Conservation (phyloP, 1,140 invertebrate species). For the Philaenus spumarius region DNA sequence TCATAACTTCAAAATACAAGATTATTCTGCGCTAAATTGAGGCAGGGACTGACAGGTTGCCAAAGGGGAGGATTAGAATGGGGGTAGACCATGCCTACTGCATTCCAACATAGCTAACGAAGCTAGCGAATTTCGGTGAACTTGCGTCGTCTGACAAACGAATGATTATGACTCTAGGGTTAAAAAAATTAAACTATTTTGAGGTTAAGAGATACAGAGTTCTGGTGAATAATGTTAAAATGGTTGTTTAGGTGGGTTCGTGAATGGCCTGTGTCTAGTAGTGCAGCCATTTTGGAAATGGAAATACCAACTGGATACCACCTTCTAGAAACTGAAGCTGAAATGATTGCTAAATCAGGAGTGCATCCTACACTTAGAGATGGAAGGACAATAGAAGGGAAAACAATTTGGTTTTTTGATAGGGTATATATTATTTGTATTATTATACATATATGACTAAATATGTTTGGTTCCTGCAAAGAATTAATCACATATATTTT, state of each 20-base stretch:
- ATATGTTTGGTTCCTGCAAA: background rate
- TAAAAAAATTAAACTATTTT: too few relatives aligned
- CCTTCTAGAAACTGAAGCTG: slow-evolving; percentile 48
- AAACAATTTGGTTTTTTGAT: slow-evolving; percentile 43
- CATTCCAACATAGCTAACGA: too few relatives aligned
- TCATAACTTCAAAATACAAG: too few relatives aligned
- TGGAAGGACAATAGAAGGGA: slow-evolving; percentile 33
- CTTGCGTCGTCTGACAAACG: too few relatives aligned
- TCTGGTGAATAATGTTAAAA: too few relatives aligned
- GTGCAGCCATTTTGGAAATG: slow-evolving; percentile 48
- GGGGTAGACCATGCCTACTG: too few relatives aligned
- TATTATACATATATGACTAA: background rate
- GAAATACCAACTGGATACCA: slow-evolving; percentile 51
- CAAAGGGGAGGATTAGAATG: too few relatives aligned
- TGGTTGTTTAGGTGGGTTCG: slow-evolving; percentile 36
- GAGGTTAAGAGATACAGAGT: too few relatives aligned
- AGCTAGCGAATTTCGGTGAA: too few relatives aligned
- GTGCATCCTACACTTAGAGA: slow-evolving; percentile 38
- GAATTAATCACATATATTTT: slow-evolving; percentile 1
- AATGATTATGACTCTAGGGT: too few relatives aligned
- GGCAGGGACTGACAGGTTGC: too few relatives aligned
- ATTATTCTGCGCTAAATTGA: too few relatives aligned
- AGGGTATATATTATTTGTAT: slow-evolving; percentile 32
- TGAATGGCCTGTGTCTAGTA: slow-evolving; percentile 36
- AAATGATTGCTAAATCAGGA: slow-evolving; percentile 34